Percentiles rank a stretch among this genome's conserved stretches.
Evolutionary conservation across 2,113 vertebrate species (phyloP).

Genomic region (Albula goreensis): DNA sequence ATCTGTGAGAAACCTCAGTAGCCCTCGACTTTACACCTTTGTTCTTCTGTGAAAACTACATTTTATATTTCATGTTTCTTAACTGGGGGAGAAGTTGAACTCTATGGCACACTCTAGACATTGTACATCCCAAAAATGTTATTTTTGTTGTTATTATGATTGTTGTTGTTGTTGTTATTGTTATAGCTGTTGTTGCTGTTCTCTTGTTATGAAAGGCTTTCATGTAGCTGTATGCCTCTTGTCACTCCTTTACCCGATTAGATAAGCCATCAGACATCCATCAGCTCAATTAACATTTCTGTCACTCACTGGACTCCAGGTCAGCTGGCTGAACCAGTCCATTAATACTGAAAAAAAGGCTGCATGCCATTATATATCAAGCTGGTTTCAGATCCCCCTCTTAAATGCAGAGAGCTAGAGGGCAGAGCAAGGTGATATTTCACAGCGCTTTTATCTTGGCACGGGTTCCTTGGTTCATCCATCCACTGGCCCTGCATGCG

Average conservation of each 20-base stretch:
- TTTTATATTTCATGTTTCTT: no score
- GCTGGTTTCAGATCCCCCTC: not conserved
- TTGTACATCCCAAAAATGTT: not conserved
- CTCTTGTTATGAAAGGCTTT: not conserved
- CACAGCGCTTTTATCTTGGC: not conserved
- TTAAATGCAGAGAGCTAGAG: not conserved
- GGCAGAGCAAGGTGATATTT: not conserved
- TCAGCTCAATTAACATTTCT: conserved; percentile 6
- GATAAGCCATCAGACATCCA: not conserved
- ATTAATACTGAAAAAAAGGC: not conserved
- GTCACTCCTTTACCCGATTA: not conserved
- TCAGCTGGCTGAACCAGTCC: not conserved
- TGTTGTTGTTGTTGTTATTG: no score
- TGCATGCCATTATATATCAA: not conserved
- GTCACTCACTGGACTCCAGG: not conserved
- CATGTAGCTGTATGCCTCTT: not conserved
- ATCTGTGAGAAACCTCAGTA: not conserved
- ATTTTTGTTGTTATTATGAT: not conserved
- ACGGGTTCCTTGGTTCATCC: not conserved
- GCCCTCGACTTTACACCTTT: not conserved
- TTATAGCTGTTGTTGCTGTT: no score
- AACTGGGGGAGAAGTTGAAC: no score
- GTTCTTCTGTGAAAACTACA: not conserved
- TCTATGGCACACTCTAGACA: no score
- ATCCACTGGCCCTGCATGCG: not conserved